Percentiles rank a stretch among this genome's conserved stretches.
Evolutionary conservation across 2,797 vertebrate genomes (phyloP).

Genomic region (Hippoglossus hippoglossus): DNA sequence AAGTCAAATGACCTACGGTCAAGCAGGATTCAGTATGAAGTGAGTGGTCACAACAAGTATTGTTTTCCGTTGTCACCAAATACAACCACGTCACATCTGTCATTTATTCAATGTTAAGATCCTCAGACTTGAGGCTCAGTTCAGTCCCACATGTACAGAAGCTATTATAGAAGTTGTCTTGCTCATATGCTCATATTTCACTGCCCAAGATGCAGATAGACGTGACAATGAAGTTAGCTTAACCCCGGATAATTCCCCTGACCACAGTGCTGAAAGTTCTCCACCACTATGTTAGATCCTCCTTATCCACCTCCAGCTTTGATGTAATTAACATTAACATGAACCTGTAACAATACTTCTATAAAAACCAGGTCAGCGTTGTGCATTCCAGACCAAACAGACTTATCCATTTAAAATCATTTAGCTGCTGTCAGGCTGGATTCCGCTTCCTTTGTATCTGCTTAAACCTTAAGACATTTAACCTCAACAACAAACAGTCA

Average conservation of each 20-base stretch:
- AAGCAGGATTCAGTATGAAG: no score
- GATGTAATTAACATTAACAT: neutral
- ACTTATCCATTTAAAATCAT: constrained; percentile 37
- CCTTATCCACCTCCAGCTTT: neutral
- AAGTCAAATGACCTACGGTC: no score
- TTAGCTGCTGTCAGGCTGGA: constrained; percentile 29
- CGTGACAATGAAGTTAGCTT: no score
- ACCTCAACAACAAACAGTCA: constrained; percentile 32
- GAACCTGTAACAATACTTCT: neutral
- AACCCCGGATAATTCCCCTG: neutral
- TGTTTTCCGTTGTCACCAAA: no score
- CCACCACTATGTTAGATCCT: neutral
- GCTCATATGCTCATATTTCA: no score
- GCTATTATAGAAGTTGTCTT: no score
- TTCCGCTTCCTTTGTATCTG: constrained; percentile 10
- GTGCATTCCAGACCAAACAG: neutral
- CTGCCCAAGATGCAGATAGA: no score
- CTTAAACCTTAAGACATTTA: constrained; percentile 22
- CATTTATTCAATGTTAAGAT: no score
- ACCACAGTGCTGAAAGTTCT: neutral
- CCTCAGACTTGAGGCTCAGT: no score
- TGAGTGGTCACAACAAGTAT: no score
- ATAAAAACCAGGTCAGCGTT: constrained; percentile 5
- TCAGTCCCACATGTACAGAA: no score
- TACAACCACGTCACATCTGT: no score